phyloP scores from a whole-genome alignment of 2,797 vertebrate genomes.

The Acipenser oxyrinchus region DNA sequence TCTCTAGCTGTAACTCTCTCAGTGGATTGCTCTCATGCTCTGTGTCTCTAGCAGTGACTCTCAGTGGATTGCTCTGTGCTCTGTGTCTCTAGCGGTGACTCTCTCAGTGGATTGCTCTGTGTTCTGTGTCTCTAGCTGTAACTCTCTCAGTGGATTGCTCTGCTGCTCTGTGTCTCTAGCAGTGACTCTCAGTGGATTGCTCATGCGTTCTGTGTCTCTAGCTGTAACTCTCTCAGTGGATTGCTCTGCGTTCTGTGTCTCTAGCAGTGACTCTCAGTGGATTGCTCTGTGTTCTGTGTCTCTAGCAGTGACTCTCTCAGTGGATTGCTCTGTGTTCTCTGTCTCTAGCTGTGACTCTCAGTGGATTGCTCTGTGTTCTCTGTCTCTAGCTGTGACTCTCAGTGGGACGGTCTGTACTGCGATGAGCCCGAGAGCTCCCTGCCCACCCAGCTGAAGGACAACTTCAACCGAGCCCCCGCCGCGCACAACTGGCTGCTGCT shows the following conservation, averaged over 20 bases:
- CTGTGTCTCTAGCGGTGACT: not conserved
- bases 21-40: too few relatives aligned
- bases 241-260: too few relatives aligned
- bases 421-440: conserved; percentile 76
- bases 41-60: not conserved
- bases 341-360: not conserved
- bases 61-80: conserved; percentile 8
- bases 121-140: not conserved
- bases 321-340: too few relatives aligned
- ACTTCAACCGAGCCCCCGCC: conserved; percentile 84
- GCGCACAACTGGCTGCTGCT: conserved; percentile 85
- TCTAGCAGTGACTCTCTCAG: not conserved
- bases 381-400: conserved; percentile 77
- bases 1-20: too few relatives aligned
- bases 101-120: not conserved
- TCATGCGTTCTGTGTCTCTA: too few relatives aligned
- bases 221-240: too few relatives aligned
- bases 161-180: too few relatives aligned
- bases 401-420: conserved; percentile 89
- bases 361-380: conserved; percentile 6
- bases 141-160: too few relatives aligned
- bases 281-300: too few relatives aligned
- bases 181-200: too few relatives aligned
- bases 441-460: conserved; percentile 90
- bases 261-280: not conserved